phyloP scores from a whole-genome alignment of 2,113 vertebrate species.

The Pseudolaguvia tuberculata region DNA sequence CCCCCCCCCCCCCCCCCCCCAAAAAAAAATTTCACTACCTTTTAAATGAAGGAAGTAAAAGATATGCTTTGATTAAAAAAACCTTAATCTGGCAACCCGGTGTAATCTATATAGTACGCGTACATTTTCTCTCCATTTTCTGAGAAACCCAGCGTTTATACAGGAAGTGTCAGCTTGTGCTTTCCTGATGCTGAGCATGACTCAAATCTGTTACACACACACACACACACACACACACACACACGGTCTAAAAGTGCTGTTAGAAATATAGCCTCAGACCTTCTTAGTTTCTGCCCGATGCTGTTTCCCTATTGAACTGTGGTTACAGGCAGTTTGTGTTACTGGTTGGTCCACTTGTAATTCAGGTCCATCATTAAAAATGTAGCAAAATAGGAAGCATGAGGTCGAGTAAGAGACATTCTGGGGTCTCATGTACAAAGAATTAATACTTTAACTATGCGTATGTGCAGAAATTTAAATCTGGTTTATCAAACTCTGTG shows the following conservation, averaged over 20 bases:
- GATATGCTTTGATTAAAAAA: neutral
- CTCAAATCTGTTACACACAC: neutral
- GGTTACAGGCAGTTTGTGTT: neutral
- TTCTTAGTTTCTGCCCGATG: neutral
- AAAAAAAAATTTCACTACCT: too few relatives aligned
- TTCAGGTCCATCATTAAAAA: neutral
- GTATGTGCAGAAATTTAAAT: too few relatives aligned
- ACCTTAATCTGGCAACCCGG: neutral
- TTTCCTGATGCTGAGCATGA: neutral
- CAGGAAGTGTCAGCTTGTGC: conserved; percentile 23
- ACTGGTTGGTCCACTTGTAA: neutral
- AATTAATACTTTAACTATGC: too few relatives aligned
- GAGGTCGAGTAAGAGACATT: neutral
- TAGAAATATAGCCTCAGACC: neutral
- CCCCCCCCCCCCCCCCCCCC: too few relatives aligned
- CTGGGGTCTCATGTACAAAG: too few relatives aligned
- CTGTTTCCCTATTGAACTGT: neutral
- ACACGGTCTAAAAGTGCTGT: neutral
- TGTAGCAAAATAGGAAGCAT: neutral
- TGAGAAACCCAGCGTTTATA: conserved; percentile 8
- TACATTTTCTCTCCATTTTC: neutral
- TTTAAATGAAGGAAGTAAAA: neutral
- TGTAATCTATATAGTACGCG: neutral
- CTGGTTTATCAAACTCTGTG: too few relatives aligned
- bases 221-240: neutral